Percentiles rank a stretch among this genome's conserved stretches.
These are phyloP conservation scores for Marisa cornuarietis DNA, from an alignment of 1,140 invertebrate species.

Conservation along the genomic window DNA sequence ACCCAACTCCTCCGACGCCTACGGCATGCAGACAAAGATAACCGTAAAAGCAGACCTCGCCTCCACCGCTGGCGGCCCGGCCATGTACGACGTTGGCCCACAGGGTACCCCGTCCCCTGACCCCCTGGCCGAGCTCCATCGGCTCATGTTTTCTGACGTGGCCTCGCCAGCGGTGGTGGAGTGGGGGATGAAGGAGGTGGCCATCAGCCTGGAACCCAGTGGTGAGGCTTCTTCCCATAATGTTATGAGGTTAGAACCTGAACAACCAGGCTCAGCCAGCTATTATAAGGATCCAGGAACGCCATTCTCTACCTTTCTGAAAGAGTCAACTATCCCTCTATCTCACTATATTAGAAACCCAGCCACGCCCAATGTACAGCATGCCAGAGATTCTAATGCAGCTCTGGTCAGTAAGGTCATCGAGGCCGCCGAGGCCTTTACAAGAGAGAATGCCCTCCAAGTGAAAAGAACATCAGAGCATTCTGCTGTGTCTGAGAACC, in stretches of 20 bases:
- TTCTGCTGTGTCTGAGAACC: too few species aligned
- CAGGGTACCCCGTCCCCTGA: neutral
- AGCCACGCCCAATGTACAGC: neutral
- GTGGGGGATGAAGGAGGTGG: constrained; percentile 10
- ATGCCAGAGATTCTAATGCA: too few species aligned
- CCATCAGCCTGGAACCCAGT: constrained; percentile 6
- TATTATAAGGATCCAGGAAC: constrained; percentile 8
- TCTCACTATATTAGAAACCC: constrained; percentile 12
- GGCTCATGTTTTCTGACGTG: constrained; percentile 7
- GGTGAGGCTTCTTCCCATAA: neutral
- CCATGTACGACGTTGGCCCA: too few species aligned
- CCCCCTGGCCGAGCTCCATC: constrained; percentile 9
- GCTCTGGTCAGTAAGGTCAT: too few species aligned
- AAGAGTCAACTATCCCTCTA: neutral
- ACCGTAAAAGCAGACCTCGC: too few species aligned
- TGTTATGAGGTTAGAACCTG: constrained; percentile 3
- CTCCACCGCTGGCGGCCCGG: too few species aligned
- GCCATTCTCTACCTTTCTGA: neutral
- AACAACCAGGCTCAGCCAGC: neutral
- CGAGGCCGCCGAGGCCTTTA: too few species aligned
- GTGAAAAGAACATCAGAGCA: constrained; percentile 8
- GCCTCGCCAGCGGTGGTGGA: constrained; percentile 1
- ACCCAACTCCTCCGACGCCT: too few species aligned
- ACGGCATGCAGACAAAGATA: too few species aligned
- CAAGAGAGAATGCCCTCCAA: too few species aligned